Evolutionary conservation across 2,113 vertebrate genomes (phyloP).

Genomic region (Scophthalmus maximus): DNA sequence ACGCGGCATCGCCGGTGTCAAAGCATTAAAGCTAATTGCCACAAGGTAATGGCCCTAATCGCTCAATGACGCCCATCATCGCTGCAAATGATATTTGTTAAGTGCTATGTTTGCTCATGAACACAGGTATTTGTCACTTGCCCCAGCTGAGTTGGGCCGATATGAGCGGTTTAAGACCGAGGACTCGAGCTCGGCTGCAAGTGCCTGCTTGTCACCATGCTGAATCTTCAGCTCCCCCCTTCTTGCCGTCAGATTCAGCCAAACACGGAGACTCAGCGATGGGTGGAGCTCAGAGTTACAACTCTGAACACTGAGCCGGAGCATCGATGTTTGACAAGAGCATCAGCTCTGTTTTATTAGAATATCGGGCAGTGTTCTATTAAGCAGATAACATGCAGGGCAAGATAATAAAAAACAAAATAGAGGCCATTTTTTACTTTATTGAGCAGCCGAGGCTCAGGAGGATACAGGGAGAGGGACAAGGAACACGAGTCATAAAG

Average conservation of each 20-base stretch:
- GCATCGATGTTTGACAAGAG: conserved; percentile 37
- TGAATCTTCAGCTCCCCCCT: no score
- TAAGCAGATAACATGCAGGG: conserved; percentile 53
- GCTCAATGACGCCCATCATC: conserved; percentile 50
- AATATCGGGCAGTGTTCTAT: conserved; percentile 55
- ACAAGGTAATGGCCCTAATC: conserved; percentile 61
- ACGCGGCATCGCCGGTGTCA: conserved; percentile 35
- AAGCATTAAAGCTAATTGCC: conserved; percentile 56
- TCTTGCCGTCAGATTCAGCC: no score
- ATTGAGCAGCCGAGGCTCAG: background rate
- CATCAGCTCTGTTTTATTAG: conserved; percentile 40
- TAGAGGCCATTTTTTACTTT: background rate
- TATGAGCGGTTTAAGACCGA: conserved; percentile 11
- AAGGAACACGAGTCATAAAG: background rate
- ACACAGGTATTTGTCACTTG: conserved; percentile 33
- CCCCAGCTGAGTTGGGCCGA: conserved; percentile 27
- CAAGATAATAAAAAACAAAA: conserved; percentile 39
- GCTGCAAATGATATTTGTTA: conserved; percentile 58
- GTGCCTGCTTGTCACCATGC: conserved; percentile 9
- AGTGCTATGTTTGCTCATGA: conserved; percentile 59
- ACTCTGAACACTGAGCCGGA: background rate
- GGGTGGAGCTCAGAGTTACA: conserved; percentile 5
- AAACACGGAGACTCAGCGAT: background rate
- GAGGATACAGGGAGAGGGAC: conserved; percentile 6
- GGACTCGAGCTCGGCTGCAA: conserved; percentile 19